Evolutionary conservation across 2,888 invertebrate genomes (phyloP).

Genomic region (Anthrax anthrax): DNA sequence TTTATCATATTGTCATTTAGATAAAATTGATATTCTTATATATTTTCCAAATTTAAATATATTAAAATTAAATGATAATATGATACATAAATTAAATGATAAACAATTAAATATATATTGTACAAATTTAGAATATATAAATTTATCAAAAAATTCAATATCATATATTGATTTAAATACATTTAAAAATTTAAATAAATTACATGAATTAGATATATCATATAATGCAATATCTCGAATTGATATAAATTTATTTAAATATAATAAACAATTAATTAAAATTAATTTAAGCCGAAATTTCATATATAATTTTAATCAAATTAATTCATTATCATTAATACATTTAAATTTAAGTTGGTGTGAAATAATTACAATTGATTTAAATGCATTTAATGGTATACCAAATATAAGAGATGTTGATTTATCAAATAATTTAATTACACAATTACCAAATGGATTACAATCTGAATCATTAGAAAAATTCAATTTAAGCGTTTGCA

Average conservation of each 20-base stretch:
- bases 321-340: slow-evolving; percentile 43
- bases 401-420: slow-evolving; percentile 45
- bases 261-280: slow-evolving; percentile 43
- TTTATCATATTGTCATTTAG: slow-evolving; percentile 46
- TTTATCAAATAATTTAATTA: slow-evolving; percentile 51
- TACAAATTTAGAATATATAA: slow-evolving; percentile 44
- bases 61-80: slow-evolving; percentile 47
- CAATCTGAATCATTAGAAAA: slow-evolving; percentile 44
- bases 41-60: slow-evolving; percentile 46
- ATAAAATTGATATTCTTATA: slow-evolving; percentile 40
- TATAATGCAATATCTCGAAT: slow-evolving; percentile 49
- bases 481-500: slow-evolving; percentile 38
- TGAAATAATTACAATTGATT: slow-evolving; percentile 45
- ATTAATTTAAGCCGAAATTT: slow-evolving; percentile 54
- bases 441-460: slow-evolving; percentile 45
- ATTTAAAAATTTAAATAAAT: slow-evolving; percentile 42
- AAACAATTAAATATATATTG: slow-evolving; percentile 38
- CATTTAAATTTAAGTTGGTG: slow-evolving; percentile 49
- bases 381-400: slow-evolving; percentile 42
- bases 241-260: slow-evolving; percentile 42
- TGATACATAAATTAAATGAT: slow-evolving; percentile 42
- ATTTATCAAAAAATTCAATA: slow-evolving; percentile 52
- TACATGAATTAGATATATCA: slow-evolving; percentile 52
- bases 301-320: slow-evolving; percentile 41
- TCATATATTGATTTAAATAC: slow-evolving; percentile 43